Percentiles rank a stretch among this genome's conserved stretches.
Evolutionary conservation across 2,888 invertebrate genomes (phyloP).

Genomic region (Tetragnatha montana): DNA sequence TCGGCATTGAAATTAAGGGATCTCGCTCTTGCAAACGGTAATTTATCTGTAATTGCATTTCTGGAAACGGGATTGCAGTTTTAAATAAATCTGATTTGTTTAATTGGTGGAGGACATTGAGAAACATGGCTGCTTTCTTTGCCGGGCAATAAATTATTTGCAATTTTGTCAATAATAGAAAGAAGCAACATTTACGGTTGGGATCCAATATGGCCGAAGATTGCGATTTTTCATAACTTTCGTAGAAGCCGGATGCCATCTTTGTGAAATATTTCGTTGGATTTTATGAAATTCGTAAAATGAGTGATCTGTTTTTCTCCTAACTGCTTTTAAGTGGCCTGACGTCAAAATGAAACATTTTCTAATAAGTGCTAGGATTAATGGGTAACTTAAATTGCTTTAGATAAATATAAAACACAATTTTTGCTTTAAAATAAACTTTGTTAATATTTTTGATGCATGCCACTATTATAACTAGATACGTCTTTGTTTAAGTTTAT

Average conservation of each 20-base stretch:
- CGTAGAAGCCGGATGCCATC: background rate
- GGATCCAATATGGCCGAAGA: constrained; percentile 17
- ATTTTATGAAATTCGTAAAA: background rate
- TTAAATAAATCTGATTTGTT: constrained; percentile 61
- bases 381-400: background rate
- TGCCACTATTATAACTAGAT: too few species aligned
- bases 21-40: constrained; percentile 40
- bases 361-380: background rate
- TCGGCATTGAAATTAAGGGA: constrained; percentile 51
- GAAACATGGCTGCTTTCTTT: constrained; percentile 16
- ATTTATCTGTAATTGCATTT: constrained; percentile 63
- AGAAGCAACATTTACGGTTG: background rate
- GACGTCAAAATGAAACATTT: background rate
- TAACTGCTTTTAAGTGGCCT: background rate
- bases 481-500: too few species aligned
- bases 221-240: constrained; percentile 7
- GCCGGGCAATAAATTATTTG: background rate
- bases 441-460: too few species aligned
- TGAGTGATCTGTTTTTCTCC: background rate
- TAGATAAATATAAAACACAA: too few species aligned
- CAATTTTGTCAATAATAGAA: constrained; percentile 13
- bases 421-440: too few species aligned
- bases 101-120: constrained; percentile 29
- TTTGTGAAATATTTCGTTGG: background rate
- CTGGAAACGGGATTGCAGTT: constrained; percentile 54